Percentiles rank a stretch among this genome's conserved stretches.
phyloP scores from a whole-genome alignment of 1,140 invertebrate species.

The Pogonomyrmex barbatus region DNA sequence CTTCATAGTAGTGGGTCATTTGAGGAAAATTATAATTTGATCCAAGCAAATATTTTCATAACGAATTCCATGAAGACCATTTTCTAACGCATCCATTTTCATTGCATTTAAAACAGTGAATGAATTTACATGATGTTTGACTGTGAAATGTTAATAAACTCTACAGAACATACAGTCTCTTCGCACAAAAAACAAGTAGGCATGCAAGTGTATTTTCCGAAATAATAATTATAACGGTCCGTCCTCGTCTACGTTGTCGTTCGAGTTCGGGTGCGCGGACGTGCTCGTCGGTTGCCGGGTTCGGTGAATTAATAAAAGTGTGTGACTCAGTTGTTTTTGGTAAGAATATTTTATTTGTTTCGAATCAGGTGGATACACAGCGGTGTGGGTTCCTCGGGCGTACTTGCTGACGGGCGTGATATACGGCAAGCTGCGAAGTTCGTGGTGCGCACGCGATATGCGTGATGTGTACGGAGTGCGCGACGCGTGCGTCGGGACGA shows the following conservation, averaged over 20 bases:
- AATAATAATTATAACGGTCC: too few species aligned
- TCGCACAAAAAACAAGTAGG: not conserved
- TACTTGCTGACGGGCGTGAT: too few species aligned
- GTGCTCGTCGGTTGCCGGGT: too few species aligned
- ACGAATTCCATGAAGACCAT: not conserved
- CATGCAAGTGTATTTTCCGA: not conserved
- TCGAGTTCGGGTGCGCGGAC: too few species aligned
- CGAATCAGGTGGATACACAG: too few species aligned
- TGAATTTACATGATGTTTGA: not conserved
- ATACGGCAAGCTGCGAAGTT: too few species aligned
- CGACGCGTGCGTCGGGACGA: too few species aligned
- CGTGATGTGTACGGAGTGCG: too few species aligned
- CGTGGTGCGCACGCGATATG: too few species aligned
- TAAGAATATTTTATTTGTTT: not conserved
- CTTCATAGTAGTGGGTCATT: not conserved
- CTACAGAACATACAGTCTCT: not conserved
- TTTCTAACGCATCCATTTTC: not conserved
- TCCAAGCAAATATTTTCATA: not conserved
- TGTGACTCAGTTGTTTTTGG: not conserved
- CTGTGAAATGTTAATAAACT: not conserved
- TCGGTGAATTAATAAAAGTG: too few species aligned
- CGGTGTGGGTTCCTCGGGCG: too few species aligned
- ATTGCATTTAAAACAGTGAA: not conserved
- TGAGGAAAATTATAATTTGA: not conserved
- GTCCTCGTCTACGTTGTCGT: too few species aligned